Evolutionary conservation across 2,888 invertebrate genomes (phyloP).

Genomic region (Apodemia duryi): DNA sequence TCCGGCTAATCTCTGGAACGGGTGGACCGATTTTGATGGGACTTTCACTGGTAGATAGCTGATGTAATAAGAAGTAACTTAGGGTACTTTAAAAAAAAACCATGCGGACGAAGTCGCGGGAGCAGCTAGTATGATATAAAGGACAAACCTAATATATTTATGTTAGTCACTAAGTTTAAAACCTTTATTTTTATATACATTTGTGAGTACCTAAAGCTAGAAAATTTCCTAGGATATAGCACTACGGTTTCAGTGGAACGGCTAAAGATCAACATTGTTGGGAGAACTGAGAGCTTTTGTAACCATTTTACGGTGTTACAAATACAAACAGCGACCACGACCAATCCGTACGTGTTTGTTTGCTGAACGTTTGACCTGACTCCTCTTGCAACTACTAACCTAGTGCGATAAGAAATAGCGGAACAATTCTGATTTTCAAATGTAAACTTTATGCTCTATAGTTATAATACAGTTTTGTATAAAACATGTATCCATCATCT

Average conservation of each 20-base stretch:
- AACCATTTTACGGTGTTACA: slow-evolving; percentile 57
- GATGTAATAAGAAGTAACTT: too few relatives aligned
- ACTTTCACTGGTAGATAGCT: too few relatives aligned
- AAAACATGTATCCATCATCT: slow-evolving; percentile 58
- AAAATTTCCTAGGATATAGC: slow-evolving; percentile 37
- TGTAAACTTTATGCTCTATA: slow-evolving; percentile 45
- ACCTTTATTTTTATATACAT: neutral
- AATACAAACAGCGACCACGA: slow-evolving; percentile 56
- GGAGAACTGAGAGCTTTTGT: slow-evolving; percentile 47
- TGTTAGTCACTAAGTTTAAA: too few relatives aligned
- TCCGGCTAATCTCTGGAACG: too few relatives aligned
- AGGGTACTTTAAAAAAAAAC: too few relatives aligned
- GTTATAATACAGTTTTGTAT: slow-evolving; percentile 55
- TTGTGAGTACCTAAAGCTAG: slow-evolving; percentile 5
- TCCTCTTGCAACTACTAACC: slow-evolving; percentile 70
- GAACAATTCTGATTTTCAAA: slow-evolving; percentile 37
- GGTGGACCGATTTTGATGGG: too few relatives aligned
- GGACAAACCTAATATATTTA: too few relatives aligned
- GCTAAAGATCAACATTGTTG: slow-evolving; percentile 47
- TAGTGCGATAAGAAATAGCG: slow-evolving; percentile 56
- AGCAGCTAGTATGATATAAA: too few relatives aligned
- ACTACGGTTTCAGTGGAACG: slow-evolving; percentile 46
- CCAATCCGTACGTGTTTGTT: slow-evolving; percentile 59
- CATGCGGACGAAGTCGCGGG: too few relatives aligned
- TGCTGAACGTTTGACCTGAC: slow-evolving; percentile 71